Conservation (phyloP, 92 coral and sea anemone species). For the Zoanthus sansibaricus region DNA sequence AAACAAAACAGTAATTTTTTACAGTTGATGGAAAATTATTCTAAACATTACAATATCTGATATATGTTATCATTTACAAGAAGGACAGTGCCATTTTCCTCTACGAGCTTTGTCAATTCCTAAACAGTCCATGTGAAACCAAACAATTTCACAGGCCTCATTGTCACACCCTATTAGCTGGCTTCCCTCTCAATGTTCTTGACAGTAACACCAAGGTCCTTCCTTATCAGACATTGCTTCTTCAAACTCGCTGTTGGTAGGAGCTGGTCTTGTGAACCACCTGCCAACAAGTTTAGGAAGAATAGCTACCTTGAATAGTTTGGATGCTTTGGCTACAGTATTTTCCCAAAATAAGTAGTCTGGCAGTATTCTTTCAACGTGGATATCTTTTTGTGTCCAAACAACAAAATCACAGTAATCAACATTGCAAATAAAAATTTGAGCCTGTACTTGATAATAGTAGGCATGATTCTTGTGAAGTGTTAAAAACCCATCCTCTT, state of each 20-base stretch:
- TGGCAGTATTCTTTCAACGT: slow-evolving; percentile 58
- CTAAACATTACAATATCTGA: too few relatives aligned
- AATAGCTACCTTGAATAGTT: slow-evolving; percentile 26
- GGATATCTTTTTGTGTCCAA: slow-evolving; percentile 54
- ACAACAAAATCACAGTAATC: slow-evolving; percentile 58
- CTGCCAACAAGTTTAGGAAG: slow-evolving; percentile 59
- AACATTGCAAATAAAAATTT: slow-evolving; percentile 33
- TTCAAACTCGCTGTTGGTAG: slow-evolving; percentile 1
- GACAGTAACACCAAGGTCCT: slow-evolving; percentile 50
- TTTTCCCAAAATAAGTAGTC: slow-evolving; percentile 55
- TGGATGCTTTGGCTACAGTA: slow-evolving; percentile 41
- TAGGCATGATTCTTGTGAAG: slow-evolving; percentile 62
- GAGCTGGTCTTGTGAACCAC: slow-evolving; percentile 48
- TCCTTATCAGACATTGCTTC: too few relatives aligned
- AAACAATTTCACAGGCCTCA: neutral
- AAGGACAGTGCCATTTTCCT: too few relatives aligned
- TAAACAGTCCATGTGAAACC: too few relatives aligned
- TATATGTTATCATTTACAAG: too few relatives aligned
- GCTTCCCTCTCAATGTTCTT: slow-evolving; percentile 53
- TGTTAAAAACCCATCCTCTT: slow-evolving; percentile 22
- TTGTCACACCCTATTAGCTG: slow-evolving; percentile 67
- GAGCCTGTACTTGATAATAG: slow-evolving; percentile 66
- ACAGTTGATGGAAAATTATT: too few relatives aligned
- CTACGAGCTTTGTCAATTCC: too few relatives aligned
- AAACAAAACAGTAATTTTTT: too few relatives aligned